Evolutionary conservation across 1,140 invertebrate species (phyloP), one percentile per base, ranked within the genome.

Genomic region (Drosophila kurseongensis): DNA sequence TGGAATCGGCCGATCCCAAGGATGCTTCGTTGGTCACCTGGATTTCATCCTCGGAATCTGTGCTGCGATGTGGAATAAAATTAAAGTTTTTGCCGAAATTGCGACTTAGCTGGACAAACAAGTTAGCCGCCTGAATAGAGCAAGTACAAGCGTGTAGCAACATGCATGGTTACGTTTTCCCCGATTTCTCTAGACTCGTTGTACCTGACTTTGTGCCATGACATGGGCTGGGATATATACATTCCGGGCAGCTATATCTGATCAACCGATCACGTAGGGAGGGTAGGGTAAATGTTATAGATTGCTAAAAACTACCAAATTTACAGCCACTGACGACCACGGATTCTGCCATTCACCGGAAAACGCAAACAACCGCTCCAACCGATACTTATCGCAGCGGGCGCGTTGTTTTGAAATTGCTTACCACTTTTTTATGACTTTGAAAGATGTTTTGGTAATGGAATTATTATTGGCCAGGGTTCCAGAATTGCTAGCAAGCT

Each of bases 161-260:
- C 50, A 52, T 61, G 47, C 75, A 71, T 50, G 23, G 40, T 35
- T 23, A 2, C 12, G 8, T 42, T 6, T 38, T 7, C 35, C 9
- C 10, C 13, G 1, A 1, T 29, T 36, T 41, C 27, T 50, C 7
- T 8, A 0, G 6, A 18, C 10, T 1, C 4, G 13, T 16, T 89
- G 35, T 89, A 88, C 83, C 83, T 89, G 27, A 73, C 48, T 62
- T 80, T 83, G 14, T 80, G 68, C 57, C 67, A 77, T 40, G 83
- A 83, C 83, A 88, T 88, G 40, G 73, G 41, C 58, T 78, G 65
- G 3, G 67, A 61, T 56, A 73, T 78, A 42, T 73, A 69, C 75
- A 77, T 78, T 27, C 13, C 14, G 12, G 2, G 23, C 10, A 41
- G 7, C 29, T 9, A 18, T n/a, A n/a, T 18, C 29, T 5, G 52